These are phyloP conservation scores for Cynaeus angustus DNA, from an alignment of 2,888 invertebrate species.

Conservation along the genomic window DNA sequence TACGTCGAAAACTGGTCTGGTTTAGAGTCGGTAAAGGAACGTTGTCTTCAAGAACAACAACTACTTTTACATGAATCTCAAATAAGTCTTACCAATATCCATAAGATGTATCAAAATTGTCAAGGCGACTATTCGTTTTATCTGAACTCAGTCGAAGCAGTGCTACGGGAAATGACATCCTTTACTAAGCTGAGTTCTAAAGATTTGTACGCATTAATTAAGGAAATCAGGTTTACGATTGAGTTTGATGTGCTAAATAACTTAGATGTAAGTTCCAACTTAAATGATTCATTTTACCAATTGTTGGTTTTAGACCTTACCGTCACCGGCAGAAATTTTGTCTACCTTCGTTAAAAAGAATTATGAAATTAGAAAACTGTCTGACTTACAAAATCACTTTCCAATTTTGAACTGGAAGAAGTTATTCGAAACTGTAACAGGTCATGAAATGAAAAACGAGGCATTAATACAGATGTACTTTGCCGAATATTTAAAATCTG, in stretches of 20 bases:
- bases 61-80: slow-evolving; percentile 41
- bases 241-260: slow-evolving; percentile 57
- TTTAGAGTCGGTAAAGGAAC: slow-evolving; percentile 53
- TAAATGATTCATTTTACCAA: neutral
- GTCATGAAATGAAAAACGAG: slow-evolving; percentile 46
- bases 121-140: slow-evolving; percentile 55
- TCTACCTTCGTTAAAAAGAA: slow-evolving; percentile 47
- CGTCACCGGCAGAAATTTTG: slow-evolving; percentile 46
- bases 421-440: slow-evolving; percentile 56
- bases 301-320: slow-evolving; percentile 43
- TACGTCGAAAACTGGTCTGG: slow-evolving; percentile 54
- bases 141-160: slow-evolving; percentile 55
- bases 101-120: slow-evolving; percentile 54
- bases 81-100: slow-evolving; percentile 55
- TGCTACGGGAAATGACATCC: slow-evolving; percentile 53
- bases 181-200: slow-evolving; percentile 45
- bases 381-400: slow-evolving; percentile 55
- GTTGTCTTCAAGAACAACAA: slow-evolving; percentile 54
- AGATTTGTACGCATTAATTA: slow-evolving; percentile 9
- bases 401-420: slow-evolving; percentile 56
- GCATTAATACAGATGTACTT: slow-evolving; percentile 58
- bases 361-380: slow-evolving; percentile 47
- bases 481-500: slow-evolving; percentile 51
- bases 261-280: slow-evolving; percentile 51
- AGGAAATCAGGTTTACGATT: slow-evolving; percentile 51